Conservation (phyloP, 2,888 invertebrate genomes). For the Opisthograptis luteolata region DNA sequence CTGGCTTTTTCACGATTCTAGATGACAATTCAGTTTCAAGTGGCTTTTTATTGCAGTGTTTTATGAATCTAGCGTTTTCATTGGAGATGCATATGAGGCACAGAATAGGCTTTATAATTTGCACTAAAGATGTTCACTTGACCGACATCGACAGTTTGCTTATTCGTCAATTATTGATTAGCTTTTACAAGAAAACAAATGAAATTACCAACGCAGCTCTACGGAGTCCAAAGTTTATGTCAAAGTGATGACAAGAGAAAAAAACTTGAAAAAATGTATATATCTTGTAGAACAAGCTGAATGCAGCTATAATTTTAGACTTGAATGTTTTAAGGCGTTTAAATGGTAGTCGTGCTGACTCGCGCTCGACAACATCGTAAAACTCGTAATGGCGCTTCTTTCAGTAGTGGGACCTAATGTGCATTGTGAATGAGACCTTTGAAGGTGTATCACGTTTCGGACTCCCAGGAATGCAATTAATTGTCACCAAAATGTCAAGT, state of each 20-base stretch:
- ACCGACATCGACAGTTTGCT: too few relatives aligned
- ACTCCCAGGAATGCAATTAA: conserved; percentile 40
- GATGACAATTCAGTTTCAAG: conserved; percentile 12
- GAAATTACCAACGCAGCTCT: not conserved
- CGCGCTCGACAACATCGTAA: conserved; percentile 44
- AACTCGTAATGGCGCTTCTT: conserved; percentile 54
- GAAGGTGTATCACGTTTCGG: conserved; percentile 64
- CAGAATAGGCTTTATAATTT: too few relatives aligned
- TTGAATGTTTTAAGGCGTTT: conserved; percentile 44
- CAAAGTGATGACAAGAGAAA: conserved; percentile 19
- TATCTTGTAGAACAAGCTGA: conserved; percentile 15
- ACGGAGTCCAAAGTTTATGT: conserved; percentile 16
- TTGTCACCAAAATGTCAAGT: conserved; percentile 47
- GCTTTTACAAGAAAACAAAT: not conserved
- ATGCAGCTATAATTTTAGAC: conserved; percentile 29
- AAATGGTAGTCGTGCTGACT: conserved; percentile 55
- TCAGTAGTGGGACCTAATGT: conserved; percentile 40
- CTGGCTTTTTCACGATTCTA: conserved; percentile 25
- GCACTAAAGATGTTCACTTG: too few relatives aligned
- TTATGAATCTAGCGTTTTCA: conserved; percentile 2
- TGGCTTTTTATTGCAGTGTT: conserved; percentile 6
- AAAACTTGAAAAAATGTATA: too few relatives aligned
- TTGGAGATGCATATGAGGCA: not conserved
- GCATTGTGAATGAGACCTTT: conserved; percentile 48
- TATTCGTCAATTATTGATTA: too few relatives aligned